Base-by-base conservation (phyloP, 2,797 vertebrate genomes). In the Helostoma temminkii region DNA sequence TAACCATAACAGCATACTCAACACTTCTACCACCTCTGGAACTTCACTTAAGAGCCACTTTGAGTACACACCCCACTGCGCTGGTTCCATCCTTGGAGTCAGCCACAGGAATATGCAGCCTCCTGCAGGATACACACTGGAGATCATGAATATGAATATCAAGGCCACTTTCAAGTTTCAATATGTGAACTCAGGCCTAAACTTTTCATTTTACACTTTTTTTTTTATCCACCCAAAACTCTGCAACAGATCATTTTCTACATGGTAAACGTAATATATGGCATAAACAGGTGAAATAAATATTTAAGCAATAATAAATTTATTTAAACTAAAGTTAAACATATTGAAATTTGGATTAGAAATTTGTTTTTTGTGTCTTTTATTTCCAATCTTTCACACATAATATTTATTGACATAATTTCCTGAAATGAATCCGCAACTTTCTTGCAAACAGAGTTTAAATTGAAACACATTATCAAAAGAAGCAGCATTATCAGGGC, bases 21-120 rank as follows among this genome's bases (percentile, higher is more conserved):
- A 71, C 66, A 73, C 62, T 61, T 75, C 37, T 67, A 48, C 53
- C 49, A 64, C 72, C 67, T 75, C 70, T 67, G 62, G 41, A 77
- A 19, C 60, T 60, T 47, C 76, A 83, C 76, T 70, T 72, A 58
- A 78, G 56, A 78, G 52, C 32, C 54, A 61, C 68, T 87, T 46
- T 67, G 39, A 74, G 56, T 34, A 45, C 56, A 66, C 52, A 60
- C 42, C 76, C 64, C 55, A 52, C 62, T 56, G 56, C 0, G 22
- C 60, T 22, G 43, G 42, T 25, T 62, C 48, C n/a, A 66, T 47
- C 69, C 77, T 78, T 22, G 22, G 16, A 72, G 47, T 55, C 34
- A 53, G 71, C 73, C 76, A 36, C 0, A 26, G 57, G 67, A 69
- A 75, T 61, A 52, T 9, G 59, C 32, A 41, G 62, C 62, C 52